Evolutionary conservation across 2,113 vertebrate genomes (phyloP).

Genomic region (Microcebus jonahi): DNA sequence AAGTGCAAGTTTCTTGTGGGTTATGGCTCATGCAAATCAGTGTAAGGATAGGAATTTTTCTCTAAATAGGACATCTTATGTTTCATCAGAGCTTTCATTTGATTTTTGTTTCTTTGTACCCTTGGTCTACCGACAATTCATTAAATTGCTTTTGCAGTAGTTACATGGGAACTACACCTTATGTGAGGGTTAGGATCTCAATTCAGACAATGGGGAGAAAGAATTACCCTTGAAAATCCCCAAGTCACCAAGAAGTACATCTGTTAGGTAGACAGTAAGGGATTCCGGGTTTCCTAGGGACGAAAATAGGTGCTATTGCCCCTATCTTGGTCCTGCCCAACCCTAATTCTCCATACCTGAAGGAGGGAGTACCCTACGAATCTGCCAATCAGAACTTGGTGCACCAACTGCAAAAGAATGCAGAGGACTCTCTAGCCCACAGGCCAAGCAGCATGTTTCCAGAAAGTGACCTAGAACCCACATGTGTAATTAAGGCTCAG

Average conservation of each 20-base stretch:
- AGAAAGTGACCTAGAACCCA: no score
- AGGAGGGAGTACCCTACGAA: no score
- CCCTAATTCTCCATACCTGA: no score
- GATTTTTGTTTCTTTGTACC: not conserved
- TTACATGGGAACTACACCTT: not conserved
- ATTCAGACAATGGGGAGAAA: constrained; percentile 32
- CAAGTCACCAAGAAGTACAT: not conserved
- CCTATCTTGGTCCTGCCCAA: no score
- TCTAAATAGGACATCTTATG: not conserved
- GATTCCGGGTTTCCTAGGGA: no score
- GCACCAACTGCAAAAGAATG: no score
- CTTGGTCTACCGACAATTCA: not conserved
- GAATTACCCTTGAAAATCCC: constrained; percentile 36
- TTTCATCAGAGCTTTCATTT: constrained; percentile 27
- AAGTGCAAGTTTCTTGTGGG: not conserved
- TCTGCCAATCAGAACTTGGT: no score
- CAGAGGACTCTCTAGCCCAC: no score
- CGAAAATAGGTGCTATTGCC: no score
- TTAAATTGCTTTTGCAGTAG: not conserved
- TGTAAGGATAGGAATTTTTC: not conserved
- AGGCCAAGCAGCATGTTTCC: no score
- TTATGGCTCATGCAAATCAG: not conserved
- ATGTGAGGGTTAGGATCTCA: not conserved
- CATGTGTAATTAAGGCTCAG: no score
- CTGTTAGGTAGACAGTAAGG: no score